Conservation (phyloP, 1,140 invertebrate genomes). For the Zaprionus inermis region DNA sequence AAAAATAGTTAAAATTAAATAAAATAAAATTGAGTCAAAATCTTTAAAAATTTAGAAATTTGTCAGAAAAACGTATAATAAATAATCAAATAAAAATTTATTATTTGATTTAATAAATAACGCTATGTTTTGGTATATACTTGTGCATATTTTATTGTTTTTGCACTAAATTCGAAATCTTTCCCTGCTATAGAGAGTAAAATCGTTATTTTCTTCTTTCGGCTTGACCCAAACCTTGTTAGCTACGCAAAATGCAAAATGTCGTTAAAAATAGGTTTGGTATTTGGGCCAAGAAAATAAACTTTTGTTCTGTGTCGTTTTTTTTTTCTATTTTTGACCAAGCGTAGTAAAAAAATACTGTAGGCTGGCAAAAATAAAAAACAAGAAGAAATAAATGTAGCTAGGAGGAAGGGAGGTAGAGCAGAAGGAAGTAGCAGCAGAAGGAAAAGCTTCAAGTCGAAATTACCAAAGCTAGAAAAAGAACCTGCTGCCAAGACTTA, state of each 20-base stretch:
- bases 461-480: conserved; percentile 74
- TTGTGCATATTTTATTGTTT: no score
- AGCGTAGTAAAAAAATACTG: conserved; percentile 17
- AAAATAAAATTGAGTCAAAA: no score
- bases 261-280: conserved; percentile 29
- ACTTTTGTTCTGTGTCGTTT: conserved; percentile 15
- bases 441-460: conserved; percentile 57
- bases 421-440: conserved; percentile 4
- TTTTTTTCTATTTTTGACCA: background rate
- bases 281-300: conserved; percentile 3
- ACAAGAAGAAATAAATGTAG: conserved; percentile 11
- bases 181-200: background rate
- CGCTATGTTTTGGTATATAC: no score
- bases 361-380: conserved; percentile 1
- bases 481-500: conserved; percentile 75
- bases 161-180: no score
- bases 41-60: no score
- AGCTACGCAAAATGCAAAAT: background rate
- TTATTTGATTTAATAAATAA: no score
- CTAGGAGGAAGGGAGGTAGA: background rate
- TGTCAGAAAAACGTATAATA: no score
- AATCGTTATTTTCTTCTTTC: background rate
- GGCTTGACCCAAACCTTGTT: background rate
- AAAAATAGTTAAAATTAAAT: no score
- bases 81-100: no score